Percentiles rank a stretch among this genome's conserved stretches.
These are phyloP conservation scores for Acleris sparsana DNA, from an alignment of 2,888 invertebrate species.

Conservation along the genomic window DNA sequence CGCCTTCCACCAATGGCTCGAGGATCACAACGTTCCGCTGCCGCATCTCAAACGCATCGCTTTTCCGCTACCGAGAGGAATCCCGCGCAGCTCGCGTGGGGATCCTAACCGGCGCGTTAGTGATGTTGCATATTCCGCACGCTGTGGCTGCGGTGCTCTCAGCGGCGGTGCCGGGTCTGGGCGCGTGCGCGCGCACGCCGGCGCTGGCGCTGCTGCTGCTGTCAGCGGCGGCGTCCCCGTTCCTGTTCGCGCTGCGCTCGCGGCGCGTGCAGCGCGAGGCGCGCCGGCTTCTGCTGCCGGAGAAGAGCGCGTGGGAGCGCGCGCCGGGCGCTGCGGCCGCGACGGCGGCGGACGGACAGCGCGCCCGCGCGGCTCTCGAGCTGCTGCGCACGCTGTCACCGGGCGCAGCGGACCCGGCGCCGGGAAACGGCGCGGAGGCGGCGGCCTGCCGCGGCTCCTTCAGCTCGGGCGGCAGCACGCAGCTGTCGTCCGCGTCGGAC, in stretches of 20 bases:
- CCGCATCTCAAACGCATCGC: slow-evolving; percentile 92
- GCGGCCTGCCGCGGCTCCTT: slow-evolving; percentile 85
- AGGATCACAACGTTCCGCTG: slow-evolving; percentile 90
- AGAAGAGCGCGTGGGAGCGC: slow-evolving; percentile 80
- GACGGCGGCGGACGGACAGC: slow-evolving; percentile 81
- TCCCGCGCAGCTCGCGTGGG: slow-evolving; percentile 93
- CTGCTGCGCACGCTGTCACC: slow-evolving; percentile 73
- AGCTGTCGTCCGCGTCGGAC: slow-evolving; percentile 85
- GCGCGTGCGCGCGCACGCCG: slow-evolving; percentile 74
- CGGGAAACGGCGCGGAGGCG: slow-evolving; percentile 76
- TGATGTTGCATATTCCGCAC: slow-evolving; percentile 89
- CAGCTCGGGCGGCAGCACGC: slow-evolving; percentile 86
- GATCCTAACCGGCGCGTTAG: slow-evolving; percentile 86
- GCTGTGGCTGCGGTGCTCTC: slow-evolving; percentile 65
- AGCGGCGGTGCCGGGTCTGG: slow-evolving; percentile 78
- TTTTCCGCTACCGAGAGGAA: slow-evolving; percentile 94
- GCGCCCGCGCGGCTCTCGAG: slow-evolving; percentile 73
- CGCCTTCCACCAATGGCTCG: slow-evolving; percentile 77
- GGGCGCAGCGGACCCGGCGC: slow-evolving; percentile 55
- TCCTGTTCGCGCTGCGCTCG: slow-evolving; percentile 90
- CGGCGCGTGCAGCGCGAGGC: slow-evolving; percentile 84
- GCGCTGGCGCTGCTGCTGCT: slow-evolving; percentile 83
- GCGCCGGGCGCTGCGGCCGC: slow-evolving; percentile 80
- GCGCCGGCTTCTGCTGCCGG: slow-evolving; percentile 65
- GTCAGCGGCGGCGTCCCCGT: slow-evolving; percentile 87